A percentile compares a stretch with the other conserved stretches of the same genome.
Evolutionary conservation across 2,113 vertebrate genomes (phyloP).

Genomic region (Elgaria multicarinata): DNA sequence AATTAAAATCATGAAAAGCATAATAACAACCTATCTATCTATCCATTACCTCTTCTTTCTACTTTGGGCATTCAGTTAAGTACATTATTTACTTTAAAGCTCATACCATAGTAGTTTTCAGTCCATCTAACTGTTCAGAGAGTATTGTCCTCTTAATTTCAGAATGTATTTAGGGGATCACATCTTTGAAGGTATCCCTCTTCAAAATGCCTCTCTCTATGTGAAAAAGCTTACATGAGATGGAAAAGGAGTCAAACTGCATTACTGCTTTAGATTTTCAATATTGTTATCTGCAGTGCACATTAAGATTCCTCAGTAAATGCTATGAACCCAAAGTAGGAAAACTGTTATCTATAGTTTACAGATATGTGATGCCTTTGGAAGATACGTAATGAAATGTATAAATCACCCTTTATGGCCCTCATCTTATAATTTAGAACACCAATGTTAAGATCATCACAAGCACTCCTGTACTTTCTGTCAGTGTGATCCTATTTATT

Average conservation of each 20-base stretch:
- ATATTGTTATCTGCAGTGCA: not conserved
- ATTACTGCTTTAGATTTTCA: constrained; percentile 18
- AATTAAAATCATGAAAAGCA: too few relatives aligned
- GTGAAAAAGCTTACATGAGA: not conserved
- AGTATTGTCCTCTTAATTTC: not conserved
- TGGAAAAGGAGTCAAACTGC: constrained; percentile 12
- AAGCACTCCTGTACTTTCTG: not conserved
- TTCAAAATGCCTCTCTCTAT: not conserved
- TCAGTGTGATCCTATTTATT: not conserved
- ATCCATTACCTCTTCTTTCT: not conserved
- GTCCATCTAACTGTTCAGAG: not conserved
- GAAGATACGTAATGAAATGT: constrained; percentile 21
- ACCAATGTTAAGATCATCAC: constrained; percentile 18
- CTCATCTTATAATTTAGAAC: constrained; percentile 1
- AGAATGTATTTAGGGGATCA: not conserved
- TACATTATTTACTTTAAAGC: not conserved
- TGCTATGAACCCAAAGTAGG: constrained; percentile 30
- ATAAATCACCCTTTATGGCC: not conserved
- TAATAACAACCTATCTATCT: too few relatives aligned
- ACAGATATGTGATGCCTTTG: not conserved
- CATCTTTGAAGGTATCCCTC: not conserved
- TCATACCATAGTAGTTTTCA: not conserved
- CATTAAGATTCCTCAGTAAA: not conserved
- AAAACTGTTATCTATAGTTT: not conserved
- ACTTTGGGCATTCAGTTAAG: not conserved